These are phyloP conservation scores for Hippocampus zosterae DNA, from an alignment of 2,113 vertebrate genomes.

Conservation along the genomic window DNA sequence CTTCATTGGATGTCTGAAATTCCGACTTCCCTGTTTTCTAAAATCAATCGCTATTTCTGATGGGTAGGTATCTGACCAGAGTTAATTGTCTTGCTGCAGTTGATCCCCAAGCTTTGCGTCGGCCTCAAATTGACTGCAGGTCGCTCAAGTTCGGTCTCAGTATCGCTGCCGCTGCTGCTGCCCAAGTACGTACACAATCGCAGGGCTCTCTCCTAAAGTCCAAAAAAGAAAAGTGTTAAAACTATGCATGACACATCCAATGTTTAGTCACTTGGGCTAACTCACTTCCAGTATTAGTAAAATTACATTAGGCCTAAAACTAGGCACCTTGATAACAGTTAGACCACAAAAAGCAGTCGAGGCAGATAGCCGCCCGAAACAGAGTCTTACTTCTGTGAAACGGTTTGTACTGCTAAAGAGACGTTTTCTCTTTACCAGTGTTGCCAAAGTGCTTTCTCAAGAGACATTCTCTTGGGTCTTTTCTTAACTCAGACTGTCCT, in stretches of 20 bases:
- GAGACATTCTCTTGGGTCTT: too few species aligned
- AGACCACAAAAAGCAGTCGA: too few species aligned
- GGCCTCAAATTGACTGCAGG: slow-evolving; percentile 19
- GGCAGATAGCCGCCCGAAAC: background rate
- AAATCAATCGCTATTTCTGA: background rate
- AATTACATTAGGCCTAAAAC: background rate
- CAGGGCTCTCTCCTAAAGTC: slow-evolving; percentile 45
- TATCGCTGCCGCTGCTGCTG: slow-evolving; percentile 55
- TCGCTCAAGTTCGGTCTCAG: slow-evolving; percentile 44
- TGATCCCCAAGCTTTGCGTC: slow-evolving; percentile 34
- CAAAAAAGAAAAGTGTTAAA: background rate
- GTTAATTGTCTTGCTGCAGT: slow-evolving; percentile 26
- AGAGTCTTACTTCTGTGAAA: background rate
- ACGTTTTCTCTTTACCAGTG: background rate
- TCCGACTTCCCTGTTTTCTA: background rate
- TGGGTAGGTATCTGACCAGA: slow-evolving; percentile 36
- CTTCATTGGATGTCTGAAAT: background rate
- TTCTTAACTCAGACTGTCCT: background rate
- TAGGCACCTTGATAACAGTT: too few species aligned
- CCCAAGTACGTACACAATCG: slow-evolving; percentile 50
- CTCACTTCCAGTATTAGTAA: background rate
- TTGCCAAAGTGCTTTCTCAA: background rate
- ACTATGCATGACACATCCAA: background rate
- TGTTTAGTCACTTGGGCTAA: background rate
- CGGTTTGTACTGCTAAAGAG: background rate